These are phyloP conservation scores for Passerculus sandwichensis DNA, from an alignment of 2,797 vertebrate genomes.

Conservation along the genomic window DNA sequence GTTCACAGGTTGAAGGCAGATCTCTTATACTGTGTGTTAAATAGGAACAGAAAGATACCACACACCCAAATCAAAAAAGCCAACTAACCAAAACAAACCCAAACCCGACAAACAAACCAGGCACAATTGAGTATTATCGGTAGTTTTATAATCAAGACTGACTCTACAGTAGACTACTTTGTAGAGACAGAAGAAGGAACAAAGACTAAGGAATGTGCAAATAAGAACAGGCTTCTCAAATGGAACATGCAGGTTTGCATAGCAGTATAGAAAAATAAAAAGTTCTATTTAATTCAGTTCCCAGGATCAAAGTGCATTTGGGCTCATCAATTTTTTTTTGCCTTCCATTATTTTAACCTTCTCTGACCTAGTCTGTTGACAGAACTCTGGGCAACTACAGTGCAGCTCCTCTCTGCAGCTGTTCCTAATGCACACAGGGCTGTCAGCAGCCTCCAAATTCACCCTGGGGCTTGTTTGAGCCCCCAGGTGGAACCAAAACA, in stretches of 20 bases:
- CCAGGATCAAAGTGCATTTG: neutral
- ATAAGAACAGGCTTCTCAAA: neutral
- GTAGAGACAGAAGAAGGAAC: neutral
- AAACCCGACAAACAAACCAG: neutral
- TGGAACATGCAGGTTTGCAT: neutral
- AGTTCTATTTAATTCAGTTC: neutral
- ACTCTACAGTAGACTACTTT: neutral
- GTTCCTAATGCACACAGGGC: neutral
- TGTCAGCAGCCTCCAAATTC: neutral
- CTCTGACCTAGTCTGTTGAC: neutral
- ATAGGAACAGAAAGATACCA: neutral
- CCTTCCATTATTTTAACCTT: neutral
- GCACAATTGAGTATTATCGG: neutral
- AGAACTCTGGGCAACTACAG: neutral
- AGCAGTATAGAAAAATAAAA: neutral
- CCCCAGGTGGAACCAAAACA: neutral
- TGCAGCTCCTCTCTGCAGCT: neutral
- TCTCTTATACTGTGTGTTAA: neutral
- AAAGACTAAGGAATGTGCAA: neutral
- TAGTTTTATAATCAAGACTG: neutral
- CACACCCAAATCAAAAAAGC: accelerated
- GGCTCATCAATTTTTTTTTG: neutral
- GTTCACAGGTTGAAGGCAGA: neutral
- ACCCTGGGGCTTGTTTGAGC: neutral
- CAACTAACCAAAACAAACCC: neutral